A percentile compares a stretch with the other conserved stretches of the same genome.
These are phyloP conservation scores for Sarcoramphus papa DNA, from an alignment of 2,797 vertebrate species.

Conservation along the genomic window DNA sequence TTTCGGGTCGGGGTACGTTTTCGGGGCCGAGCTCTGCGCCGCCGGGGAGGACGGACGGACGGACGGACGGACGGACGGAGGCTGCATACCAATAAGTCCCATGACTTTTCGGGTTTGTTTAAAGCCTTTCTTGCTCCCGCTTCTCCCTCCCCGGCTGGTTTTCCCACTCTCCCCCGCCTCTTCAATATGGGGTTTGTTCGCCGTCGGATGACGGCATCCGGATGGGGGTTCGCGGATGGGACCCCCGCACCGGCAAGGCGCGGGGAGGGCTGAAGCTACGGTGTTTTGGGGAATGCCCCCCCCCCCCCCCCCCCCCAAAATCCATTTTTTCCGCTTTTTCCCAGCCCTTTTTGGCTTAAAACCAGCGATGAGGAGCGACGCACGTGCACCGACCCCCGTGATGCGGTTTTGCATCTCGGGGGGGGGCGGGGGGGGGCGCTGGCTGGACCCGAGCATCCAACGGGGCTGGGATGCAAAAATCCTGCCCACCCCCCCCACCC, in stretches of 20 bases:
- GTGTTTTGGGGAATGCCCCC: not conserved
- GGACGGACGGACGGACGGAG: not conserved
- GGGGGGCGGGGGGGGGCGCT: not conserved
- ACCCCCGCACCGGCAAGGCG: not conserved
- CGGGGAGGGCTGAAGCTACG: not conserved
- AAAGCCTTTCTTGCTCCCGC: conserved; percentile 21
- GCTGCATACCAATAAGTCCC: conserved; percentile 59
- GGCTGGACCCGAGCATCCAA: not conserved
- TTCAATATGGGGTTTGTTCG: conserved; percentile 18
- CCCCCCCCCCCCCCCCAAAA: accelerated
- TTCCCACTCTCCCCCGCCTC: not conserved
- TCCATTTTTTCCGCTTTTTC: not conserved
- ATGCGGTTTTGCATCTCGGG: not conserved
- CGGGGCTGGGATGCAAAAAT: not conserved
- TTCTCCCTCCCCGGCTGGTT: not conserved
- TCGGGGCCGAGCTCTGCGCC: not conserved
- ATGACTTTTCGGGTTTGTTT: conserved; percentile 46
- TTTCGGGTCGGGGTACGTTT: not conserved
- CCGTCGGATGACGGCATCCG: accelerated
- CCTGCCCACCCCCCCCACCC: too few relatives aligned
- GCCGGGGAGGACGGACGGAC: not conserved
- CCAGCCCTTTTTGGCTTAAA: not conserved
- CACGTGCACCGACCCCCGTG: not conserved
- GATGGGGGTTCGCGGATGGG: accelerated
- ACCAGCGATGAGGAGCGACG: not conserved